Conservation (phyloP, 2,797 vertebrate species). For the Sebastes trivittatus region DNA sequence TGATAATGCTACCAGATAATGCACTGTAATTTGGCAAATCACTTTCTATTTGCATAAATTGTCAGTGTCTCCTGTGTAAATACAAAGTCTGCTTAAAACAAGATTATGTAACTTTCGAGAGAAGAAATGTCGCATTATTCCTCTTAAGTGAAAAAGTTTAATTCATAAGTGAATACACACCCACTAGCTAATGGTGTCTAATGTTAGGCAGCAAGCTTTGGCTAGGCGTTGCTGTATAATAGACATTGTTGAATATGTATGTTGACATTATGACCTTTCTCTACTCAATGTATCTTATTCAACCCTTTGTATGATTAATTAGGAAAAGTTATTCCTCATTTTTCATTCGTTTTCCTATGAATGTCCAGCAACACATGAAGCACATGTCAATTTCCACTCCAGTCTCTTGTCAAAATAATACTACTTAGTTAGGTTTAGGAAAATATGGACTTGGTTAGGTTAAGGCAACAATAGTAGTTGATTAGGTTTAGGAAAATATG, state of each 20-base stretch:
- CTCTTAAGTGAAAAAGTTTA: neutral
- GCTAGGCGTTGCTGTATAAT: neutral
- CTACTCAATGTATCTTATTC: neutral
- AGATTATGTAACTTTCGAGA: neutral
- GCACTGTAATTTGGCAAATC: neutral
- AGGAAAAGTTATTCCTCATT: no score
- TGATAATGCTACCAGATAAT: neutral
- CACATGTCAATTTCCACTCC: no score
- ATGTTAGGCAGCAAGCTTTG: neutral
- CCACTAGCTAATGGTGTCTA: neutral
- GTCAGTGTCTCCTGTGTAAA: neutral
- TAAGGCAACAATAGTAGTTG: rapidly evolving
- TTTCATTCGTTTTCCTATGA: no score
- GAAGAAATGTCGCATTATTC: neutral
- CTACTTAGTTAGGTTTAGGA: no score
- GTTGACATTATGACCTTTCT: neutral
- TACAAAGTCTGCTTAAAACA: neutral
- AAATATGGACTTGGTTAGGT: no score
- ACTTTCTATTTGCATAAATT: neutral
- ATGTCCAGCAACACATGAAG: no score
- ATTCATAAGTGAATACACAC: neutral
- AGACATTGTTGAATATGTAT: neutral
- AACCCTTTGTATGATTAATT: no score
- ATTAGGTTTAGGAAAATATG: no score
- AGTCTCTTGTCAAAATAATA: no score